Evolutionary conservation across 2,797 vertebrate genomes (phyloP).

Genomic region (Melanotaenia trifasciata): DNA sequence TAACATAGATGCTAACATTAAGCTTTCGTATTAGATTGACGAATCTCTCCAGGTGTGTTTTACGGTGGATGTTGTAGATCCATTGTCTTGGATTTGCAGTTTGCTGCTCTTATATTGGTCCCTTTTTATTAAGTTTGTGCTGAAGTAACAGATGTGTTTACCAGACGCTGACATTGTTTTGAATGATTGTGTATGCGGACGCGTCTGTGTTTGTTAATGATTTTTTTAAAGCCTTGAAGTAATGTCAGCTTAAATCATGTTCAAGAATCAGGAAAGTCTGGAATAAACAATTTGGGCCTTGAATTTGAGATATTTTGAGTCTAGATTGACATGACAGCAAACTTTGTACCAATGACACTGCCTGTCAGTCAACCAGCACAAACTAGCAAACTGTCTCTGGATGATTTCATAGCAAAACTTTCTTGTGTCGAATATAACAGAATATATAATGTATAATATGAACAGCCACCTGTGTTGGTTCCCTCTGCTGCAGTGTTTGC

Average conservation of each 20-base stretch:
- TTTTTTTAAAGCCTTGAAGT: no score
- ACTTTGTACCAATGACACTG: background rate
- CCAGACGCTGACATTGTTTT: no score
- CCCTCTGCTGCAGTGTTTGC: conserved; percentile 10
- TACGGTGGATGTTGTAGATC: no score
- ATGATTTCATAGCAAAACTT: background rate
- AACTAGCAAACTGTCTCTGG: background rate
- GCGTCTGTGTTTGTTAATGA: no score
- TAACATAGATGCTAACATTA: no score
- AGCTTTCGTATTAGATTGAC: no score
- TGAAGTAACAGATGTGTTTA: no score
- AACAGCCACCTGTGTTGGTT: background rate
- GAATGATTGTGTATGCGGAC: no score
- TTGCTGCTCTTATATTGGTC: no score
- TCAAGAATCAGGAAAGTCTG: background rate
- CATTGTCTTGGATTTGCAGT: no score
- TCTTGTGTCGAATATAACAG: background rate
- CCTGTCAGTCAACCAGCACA: background rate
- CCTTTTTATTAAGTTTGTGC: no score
- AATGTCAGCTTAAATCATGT: background rate
- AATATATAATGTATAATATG: background rate
- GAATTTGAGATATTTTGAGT: background rate
- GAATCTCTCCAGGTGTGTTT: no score
- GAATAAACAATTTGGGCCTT: background rate
- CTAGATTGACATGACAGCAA: background rate